Evolutionary conservation across 1,140 invertebrate genomes (phyloP), one percentile per base, ranked within the genome.

Genomic region (Apocrypta bakeri): DNA sequence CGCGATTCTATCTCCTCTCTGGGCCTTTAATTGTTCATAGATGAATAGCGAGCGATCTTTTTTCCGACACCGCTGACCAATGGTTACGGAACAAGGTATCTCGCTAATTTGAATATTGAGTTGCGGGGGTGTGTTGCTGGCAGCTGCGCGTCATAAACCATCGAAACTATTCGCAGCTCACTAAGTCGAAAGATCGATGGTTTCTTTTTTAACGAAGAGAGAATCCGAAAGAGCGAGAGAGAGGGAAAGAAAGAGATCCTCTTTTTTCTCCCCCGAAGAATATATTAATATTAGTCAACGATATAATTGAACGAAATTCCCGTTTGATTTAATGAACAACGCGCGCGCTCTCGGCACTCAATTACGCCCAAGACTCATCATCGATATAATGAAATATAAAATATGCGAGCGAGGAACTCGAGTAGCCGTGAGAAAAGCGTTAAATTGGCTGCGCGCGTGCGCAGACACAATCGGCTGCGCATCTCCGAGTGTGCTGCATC

Each of bases 41-140:
- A 56, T 21, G 48, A n/a, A 56, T 56, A 17, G 48, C 73, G 75
- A 71, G 40, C 21, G 75, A 69, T 68, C 21, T 7, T n/a, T 21
- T 56, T 17, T 4, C 21, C 17, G 48, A n/a, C 48, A n/a, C 17
- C 0, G 33, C 64, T 14, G n/a, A 11, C 17, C 63, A 25, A 64
- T 6, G n/a, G 11, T 7, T 0, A 2, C 66, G 81, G 79, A 80
- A 74, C 81, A n/a, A 71, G 86, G 3, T 37, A 2, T 72, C 82
- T 63, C 83, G 88, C 86, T 90, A 88, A 91, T 90, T 91, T 91
- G 89, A 91, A 91, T 91, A 90, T 89, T 89, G 87, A 88, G 86
- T 89, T 91, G 90, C 89, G 90, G 89, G 90, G 89, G 90, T 90
- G 72, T 74, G 56, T n/a, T 25, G 31, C 87, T 86, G 86, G 86